Evolutionary conservation across 2,888 invertebrate genomes (phyloP).

Genomic region (Syrphus vitripennis): DNA sequence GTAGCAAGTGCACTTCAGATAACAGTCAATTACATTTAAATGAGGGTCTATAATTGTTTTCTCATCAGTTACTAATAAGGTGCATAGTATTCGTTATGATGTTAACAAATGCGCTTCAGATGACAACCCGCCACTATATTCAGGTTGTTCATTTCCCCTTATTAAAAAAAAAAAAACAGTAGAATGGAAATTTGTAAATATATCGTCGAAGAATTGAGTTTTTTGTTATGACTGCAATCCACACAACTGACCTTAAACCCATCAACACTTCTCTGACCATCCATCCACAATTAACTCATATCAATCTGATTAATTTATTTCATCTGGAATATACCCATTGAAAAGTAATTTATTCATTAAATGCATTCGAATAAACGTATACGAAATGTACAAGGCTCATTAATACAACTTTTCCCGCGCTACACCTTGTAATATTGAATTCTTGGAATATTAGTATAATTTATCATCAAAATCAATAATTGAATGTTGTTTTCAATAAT

Average conservation of each 20-base stretch:
- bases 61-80: no score
- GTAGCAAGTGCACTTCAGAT: no score
- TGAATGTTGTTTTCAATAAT: constrained; percentile 8
- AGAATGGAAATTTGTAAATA: no score
- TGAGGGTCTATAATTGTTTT: no score
- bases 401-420: not conserved
- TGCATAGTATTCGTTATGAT: no score
- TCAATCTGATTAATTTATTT: not conserved
- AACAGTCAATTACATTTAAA: no score
- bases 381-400: not conserved
- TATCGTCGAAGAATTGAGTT: no score
- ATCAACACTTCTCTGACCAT: not conserved
- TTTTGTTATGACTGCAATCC: no score
- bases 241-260: not conserved
- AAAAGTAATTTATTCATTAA: not conserved
- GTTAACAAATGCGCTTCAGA: no score
- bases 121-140: no score
- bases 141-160: no score
- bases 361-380: not conserved
- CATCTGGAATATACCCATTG: not conserved
- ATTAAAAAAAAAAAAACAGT: no score
- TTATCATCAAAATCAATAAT: constrained; percentile 25
- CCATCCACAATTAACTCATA: constrained; percentile 5
- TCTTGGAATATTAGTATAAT: constrained; percentile 5
- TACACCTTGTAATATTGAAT: not conserved